A percentile compares a stretch with the other conserved stretches of the same genome.
Evolutionary conservation across 1,140 invertebrate species (phyloP).

Genomic region (Muscidifurax raptorellus): DNA sequence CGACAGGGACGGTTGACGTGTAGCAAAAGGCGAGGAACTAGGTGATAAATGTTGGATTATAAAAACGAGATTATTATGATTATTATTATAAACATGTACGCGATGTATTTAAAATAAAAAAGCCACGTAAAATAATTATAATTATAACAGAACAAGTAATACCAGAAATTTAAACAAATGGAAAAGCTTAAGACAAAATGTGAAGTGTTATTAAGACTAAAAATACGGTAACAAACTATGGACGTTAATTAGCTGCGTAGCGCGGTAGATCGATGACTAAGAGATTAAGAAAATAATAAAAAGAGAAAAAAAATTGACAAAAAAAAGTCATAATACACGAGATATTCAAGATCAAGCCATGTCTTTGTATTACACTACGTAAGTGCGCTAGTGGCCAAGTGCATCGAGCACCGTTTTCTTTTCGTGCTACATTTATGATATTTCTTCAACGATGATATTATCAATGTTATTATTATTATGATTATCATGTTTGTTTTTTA

Average conservation of each 20-base stretch:
- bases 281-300: conserved; percentile 5
- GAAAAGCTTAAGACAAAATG: conserved; percentile 34
- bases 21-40: neutral
- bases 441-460: conserved; percentile 56
- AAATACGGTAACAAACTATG: conserved; percentile 54
- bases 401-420: conserved; percentile 61
- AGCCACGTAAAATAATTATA: neutral
- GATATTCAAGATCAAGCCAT: conserved; percentile 22
- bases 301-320: conserved; percentile 12
- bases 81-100: conserved; percentile 53
- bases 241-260: conserved; percentile 66
- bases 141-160: conserved; percentile 22
- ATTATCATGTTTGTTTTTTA: neutral
- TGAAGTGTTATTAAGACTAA: conserved; percentile 38
- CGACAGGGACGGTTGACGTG: neutral
- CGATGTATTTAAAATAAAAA: conserved; percentile 54
- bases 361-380: conserved; percentile 64
- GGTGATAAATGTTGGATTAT: conserved; percentile 28
- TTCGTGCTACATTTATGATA: conserved; percentile 62
- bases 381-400: conserved; percentile 62
- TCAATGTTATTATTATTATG: conserved; percentile 28
- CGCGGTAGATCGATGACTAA: conserved; percentile 55
- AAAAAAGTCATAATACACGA: neutral
- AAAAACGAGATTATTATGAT: conserved; percentile 51
- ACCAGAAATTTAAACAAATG: neutral